Evolutionary conservation across 2,797 vertebrate genomes (phyloP), one percentile per base, ranked within the genome.

Genomic region (Heteromormyrus szaboi): DNA sequence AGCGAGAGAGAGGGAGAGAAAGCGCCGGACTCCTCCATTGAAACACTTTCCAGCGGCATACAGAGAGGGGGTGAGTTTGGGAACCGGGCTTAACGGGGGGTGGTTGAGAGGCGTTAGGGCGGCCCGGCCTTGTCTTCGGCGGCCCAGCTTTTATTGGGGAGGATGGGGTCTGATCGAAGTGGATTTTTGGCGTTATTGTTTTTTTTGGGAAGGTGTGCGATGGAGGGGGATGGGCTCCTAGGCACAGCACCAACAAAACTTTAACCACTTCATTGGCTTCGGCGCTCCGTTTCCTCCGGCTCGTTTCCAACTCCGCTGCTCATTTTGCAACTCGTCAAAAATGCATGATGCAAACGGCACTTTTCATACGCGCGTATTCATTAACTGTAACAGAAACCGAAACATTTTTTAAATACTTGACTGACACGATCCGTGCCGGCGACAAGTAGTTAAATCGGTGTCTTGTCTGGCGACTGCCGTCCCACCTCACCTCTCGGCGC

Each of bases 181-280:
- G 90, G 86, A 62, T 90, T 90, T 90, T 81, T 87, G 88, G 65
- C 44, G 91, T 90, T 93, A 88, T 93, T 94, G 91, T 91, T 91
- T 92, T 86, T 85, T 86, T 91, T 91, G 89, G 90, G 92, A 95
- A 95, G 94, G 95, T 96, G 93, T 92, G 93, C 90, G 89, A 88
- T 94, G 94, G 95, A 94, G 95, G 95, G 95, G 95, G 95, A 96
- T 95, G 95, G 95, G 95, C 93, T 92, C 89, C 65, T 41, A 90
- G 92, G 93, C 90, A 90, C 92, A 88, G 92, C 90, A 89, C 88
- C 91, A 89, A 91, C 91, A 91, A 95, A 96, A 96, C 94, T 96
- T 96, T 95, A 95, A 95, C 95, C 94, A 95, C 93, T 95, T 95
- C 92, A 92, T 91, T 92, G 93, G 92, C 93, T 92, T 56, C 90